These are phyloP conservation scores for Leucoraja ocellata DNA, from an alignment of 2,797 vertebrate species.

Conservation along the genomic window DNA sequence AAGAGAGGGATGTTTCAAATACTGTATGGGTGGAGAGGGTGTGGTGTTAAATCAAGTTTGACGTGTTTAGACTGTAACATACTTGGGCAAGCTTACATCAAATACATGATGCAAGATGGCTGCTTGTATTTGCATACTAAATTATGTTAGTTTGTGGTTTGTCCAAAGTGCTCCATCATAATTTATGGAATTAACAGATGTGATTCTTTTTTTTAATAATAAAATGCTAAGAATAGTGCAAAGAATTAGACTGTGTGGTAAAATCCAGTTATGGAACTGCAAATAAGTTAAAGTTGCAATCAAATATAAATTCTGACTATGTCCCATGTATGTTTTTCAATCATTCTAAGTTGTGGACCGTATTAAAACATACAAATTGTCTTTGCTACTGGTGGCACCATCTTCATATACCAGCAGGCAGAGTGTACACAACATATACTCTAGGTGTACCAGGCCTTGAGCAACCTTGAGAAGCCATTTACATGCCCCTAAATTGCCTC, in stretches of 20 bases:
- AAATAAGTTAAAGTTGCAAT: background rate
- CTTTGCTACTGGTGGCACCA: background rate
- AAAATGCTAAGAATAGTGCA: background rate
- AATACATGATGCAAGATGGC: background rate
- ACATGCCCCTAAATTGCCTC: background rate
- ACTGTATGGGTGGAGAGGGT: background rate
- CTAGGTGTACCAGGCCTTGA: background rate
- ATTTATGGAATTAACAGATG: background rate
- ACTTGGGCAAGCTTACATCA: background rate
- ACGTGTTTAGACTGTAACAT: background rate
- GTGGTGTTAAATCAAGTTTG: background rate
- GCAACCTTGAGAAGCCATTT: background rate
- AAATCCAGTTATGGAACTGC: background rate
- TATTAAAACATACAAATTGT: background rate
- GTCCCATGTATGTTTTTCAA: background rate
- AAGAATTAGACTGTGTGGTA: background rate
- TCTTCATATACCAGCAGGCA: background rate
- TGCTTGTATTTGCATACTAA: background rate
- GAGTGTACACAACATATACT: background rate
- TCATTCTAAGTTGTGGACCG: background rate
- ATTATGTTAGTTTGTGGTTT: background rate
- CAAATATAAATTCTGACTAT: background rate
- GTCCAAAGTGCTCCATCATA: no score
- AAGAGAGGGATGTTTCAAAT: background rate
- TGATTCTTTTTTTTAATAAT: background rate